A percentile compares a stretch with the other conserved stretches of the same genome.
These are phyloP conservation scores for Drosophila monieri DNA, from an alignment of 2,888 invertebrate genomes.

Conservation along the genomic window DNA sequence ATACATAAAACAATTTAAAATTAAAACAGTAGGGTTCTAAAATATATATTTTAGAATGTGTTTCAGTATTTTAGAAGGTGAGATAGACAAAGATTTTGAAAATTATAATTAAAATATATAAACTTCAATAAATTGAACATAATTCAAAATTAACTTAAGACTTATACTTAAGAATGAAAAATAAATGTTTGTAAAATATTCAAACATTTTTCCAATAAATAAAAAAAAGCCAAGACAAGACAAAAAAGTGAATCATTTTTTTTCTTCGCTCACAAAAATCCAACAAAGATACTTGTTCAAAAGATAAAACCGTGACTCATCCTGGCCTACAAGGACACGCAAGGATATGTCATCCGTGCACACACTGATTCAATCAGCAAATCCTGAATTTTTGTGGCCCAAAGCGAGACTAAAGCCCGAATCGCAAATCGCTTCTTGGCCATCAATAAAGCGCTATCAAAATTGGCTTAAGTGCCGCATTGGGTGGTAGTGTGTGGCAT, in stretches of 20 bases:
- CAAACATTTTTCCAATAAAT: no score
- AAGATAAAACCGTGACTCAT: neutral
- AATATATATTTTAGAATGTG: neutral
- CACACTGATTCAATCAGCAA: constrained; percentile 65
- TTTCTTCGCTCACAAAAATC: neutral
- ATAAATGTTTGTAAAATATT: no score
- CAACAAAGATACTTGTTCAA: neutral
- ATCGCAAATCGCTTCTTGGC: constrained; percentile 34
- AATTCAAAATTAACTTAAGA: no score
- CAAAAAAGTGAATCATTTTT: neutral
- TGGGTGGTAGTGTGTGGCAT: constrained; percentile 22
- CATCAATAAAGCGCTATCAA: constrained; percentile 71
- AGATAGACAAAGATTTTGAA: no score
- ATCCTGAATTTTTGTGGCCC: constrained; percentile 36
- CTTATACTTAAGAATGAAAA: no score
- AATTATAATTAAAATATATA: no score
- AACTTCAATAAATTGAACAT: no score
- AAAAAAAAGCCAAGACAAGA: no score
- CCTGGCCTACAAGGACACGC: neutral
- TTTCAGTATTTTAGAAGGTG: no score
- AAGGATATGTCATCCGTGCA: constrained; percentile 1
- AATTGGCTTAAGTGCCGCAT: constrained; percentile 61
- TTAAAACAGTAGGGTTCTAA: neutral
- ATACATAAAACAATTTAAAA: neutral
- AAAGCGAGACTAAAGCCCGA: constrained; percentile 59